phyloP scores from a whole-genome alignment of 2,888 invertebrate species.

The Philopedon plagiatum region DNA sequence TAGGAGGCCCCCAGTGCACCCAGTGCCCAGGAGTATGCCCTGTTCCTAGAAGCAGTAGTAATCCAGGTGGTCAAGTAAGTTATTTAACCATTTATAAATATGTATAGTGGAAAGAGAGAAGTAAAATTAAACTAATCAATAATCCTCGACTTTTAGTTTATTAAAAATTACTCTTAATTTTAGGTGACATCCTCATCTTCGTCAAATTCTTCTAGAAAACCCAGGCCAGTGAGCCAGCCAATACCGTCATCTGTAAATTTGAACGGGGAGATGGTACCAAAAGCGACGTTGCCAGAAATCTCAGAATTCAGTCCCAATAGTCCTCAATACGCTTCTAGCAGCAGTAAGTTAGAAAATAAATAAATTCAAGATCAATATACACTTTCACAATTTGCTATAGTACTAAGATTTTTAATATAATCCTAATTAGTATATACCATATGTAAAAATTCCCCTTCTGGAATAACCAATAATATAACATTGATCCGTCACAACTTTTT shows the following conservation, averaged over 20 bases:
- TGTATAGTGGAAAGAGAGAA: too few relatives aligned
- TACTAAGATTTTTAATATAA: too few relatives aligned
- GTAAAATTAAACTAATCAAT: too few relatives aligned
- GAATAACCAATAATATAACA: too few relatives aligned
- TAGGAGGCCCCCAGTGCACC: conserved; percentile 66
- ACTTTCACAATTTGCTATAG: too few relatives aligned
- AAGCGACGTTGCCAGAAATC: conserved; percentile 69
- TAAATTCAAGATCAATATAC: too few relatives aligned
- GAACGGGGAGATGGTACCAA: conserved; percentile 62
- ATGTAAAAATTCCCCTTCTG: too few relatives aligned
- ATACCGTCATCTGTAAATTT: conserved; percentile 62
- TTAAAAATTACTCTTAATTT: not conserved
- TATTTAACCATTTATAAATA: not conserved
- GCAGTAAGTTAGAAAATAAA: conserved; percentile 73
- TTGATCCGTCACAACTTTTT: too few relatives aligned
- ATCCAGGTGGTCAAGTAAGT: conserved; percentile 59
- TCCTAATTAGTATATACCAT: too few relatives aligned
- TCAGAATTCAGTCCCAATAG: conserved; percentile 71
- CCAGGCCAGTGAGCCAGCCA: conserved; percentile 69
- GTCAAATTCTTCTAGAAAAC: conserved; percentile 61
- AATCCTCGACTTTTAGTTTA: too few relatives aligned
- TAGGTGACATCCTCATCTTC: conserved; percentile 41
- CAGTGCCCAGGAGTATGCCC: conserved; percentile 68
- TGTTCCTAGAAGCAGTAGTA: conserved; percentile 67
- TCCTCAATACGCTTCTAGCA: conserved; percentile 77